Base-by-base conservation (phyloP, 1,140 invertebrate species). In the Lerema accius region DNA sequence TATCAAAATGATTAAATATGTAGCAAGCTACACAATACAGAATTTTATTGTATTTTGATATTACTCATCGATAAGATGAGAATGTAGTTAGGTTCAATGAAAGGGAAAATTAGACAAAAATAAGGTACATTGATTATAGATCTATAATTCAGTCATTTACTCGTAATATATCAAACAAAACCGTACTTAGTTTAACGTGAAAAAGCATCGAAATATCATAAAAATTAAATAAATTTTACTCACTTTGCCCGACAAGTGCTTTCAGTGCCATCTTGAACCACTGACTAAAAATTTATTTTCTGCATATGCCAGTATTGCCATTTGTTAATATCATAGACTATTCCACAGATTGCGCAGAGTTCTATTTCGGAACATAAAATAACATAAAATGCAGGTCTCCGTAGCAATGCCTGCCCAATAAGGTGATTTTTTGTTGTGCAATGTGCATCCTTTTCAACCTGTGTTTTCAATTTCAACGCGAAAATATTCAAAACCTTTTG, bases 191-290 rank as follows among this genome's bases (percentile, higher is more conserved):
- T 35, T 7, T 4, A 13, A 10, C 59, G 28, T 48, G 11, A 51
- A 45, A 50, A 45, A 42, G 13, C 16, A 37, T 40, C n/a, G 11
- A 65, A 56, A 51, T 17, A 39, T 15, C 23, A 46, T 16, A 7
- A 42, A 60, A 49, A 62, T 65, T 53, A 64, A 51, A 65, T 69
- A 69, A 72, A 76, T 73, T 69, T 17, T 63, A 94, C 94, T 94
- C 90, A 94, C 94, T 94, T 90, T 93, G 92, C 49, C 94, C 94
- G 65, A 95, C 94, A 80, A 94, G 90, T 64, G 89, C 89, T 91
- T 95, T 95, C 55, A 95, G 86, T 86, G 94, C 94, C 94, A 95
- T 94, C 80, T 92, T 94, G 78, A 66, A 78, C 58, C 61, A 73
- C 64, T 78, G 61, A 85, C 50, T 53, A 40, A 63, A 15, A 45